These are phyloP conservation scores for Meta bourneti DNA, from an alignment of 2,888 invertebrate species.

Conservation along the genomic window DNA sequence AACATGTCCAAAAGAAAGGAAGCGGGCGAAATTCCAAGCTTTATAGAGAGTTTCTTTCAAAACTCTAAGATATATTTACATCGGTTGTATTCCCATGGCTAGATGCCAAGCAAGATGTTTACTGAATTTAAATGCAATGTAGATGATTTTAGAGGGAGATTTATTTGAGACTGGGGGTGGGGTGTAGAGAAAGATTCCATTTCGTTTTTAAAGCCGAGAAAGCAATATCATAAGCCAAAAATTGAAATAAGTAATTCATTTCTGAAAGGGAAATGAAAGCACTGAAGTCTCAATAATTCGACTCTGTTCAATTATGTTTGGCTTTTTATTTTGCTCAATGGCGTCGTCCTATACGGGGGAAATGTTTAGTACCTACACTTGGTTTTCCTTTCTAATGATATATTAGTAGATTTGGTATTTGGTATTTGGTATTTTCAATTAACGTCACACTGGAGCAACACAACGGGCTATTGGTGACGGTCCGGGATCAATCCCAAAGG, in stretches of 20 bases:
- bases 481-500: no score
- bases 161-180: conserved; percentile 53
- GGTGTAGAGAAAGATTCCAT: conserved; percentile 36
- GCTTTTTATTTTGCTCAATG: neutral
- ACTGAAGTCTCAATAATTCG: neutral
- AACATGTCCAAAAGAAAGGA: conserved; percentile 55
- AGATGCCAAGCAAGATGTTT: conserved; percentile 72
- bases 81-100: conserved; percentile 60
- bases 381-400: neutral
- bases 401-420: conserved; percentile 1
- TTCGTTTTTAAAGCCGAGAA: conserved; percentile 46
- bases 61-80: conserved; percentile 63
- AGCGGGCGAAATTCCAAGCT: conserved; percentile 46
- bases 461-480: no score
- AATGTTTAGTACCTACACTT: neutral
- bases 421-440: no score
- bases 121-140: conserved; percentile 67
- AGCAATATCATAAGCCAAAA: conserved; percentile 47
- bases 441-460: no score
- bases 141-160: conserved; percentile 63
- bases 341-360: neutral
- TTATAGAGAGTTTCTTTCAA: conserved; percentile 69
- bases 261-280: conserved; percentile 20
- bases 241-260: conserved; percentile 36
- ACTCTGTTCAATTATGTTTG: neutral